Evolutionary conservation across 2,113 vertebrate species (phyloP).

Genomic region (Sitta europaea): DNA sequence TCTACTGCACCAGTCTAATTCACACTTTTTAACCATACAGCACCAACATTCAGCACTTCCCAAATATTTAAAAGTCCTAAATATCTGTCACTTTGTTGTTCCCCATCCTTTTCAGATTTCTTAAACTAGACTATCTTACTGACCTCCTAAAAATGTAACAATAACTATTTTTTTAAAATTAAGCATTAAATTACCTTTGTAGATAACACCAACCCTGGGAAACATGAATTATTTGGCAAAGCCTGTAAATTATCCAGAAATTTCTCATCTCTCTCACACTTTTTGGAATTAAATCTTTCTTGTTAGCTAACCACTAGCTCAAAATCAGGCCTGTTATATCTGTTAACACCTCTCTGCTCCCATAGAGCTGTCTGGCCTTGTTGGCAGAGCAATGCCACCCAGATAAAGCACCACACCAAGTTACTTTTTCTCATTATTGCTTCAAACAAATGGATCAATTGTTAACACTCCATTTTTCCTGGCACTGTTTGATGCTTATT

Average conservation of each 20-base stretch:
- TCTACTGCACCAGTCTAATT: not conserved
- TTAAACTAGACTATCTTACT: not conserved
- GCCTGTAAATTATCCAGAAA: not conserved
- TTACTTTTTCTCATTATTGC: not conserved
- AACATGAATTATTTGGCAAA: not conserved
- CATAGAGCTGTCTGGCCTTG: not conserved
- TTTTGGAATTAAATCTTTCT: not conserved
- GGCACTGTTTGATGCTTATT: not conserved
- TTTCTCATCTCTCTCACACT: not conserved
- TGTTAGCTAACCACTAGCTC: not conserved
- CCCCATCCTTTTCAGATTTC: not conserved
- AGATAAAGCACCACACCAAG: not conserved
- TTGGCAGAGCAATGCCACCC: not conserved
- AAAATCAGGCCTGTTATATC: not conserved
- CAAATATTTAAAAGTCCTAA: not conserved
- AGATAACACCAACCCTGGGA: not conserved
- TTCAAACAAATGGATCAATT: not conserved
- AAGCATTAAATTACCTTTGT: not conserved
- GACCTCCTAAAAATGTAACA: not conserved
- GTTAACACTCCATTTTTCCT: not conserved
- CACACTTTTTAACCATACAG: not conserved
- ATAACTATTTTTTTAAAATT: not conserved
- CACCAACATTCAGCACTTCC: not conserved
- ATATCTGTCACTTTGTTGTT: not conserved
- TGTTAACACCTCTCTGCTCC: not conserved